Percentiles rank a stretch among this genome's conserved stretches.
These are phyloP conservation scores for Macrosteles quadrilineatus DNA, from an alignment of 1,140 invertebrate genomes.

Conservation along the genomic window DNA sequence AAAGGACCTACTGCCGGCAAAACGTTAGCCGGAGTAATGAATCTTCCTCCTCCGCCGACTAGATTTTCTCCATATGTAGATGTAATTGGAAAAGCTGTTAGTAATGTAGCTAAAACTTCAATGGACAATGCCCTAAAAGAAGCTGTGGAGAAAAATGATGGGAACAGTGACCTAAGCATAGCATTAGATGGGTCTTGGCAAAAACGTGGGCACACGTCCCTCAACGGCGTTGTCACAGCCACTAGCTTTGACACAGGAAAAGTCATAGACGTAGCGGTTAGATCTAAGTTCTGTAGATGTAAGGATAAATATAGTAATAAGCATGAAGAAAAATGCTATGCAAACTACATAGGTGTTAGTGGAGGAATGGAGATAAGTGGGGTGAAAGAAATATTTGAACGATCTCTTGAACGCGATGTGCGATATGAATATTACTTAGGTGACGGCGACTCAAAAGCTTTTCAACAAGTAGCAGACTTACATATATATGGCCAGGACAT, in stretches of 20 bases:
- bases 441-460: too few species aligned
- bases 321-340: slow-evolving; percentile 35
- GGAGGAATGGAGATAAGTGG: too few species aligned
- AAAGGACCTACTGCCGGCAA: too few species aligned
- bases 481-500: too few species aligned
- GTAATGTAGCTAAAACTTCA: neutral
- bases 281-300: slow-evolving; percentile 30
- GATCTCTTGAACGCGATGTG: too few species aligned
- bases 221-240: slow-evolving; percentile 20
- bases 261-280: slow-evolving; percentile 27
- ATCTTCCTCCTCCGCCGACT: neutral
- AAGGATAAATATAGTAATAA: neutral
- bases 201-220: too few species aligned
- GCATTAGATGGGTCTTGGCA: slow-evolving; percentile 35
- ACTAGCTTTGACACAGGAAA: slow-evolving; percentile 28
- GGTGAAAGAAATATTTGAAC: too few species aligned
- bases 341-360: too few species aligned
- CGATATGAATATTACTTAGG: too few species aligned
- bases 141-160: neutral
- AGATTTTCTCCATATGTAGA: neutral
- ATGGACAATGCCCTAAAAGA: neutral
- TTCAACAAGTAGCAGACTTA: too few species aligned
- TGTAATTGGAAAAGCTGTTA: neutral
- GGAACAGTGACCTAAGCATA: slow-evolving; percentile 8
- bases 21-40: too few species aligned